Conservation (phyloP, 2,797 vertebrate genomes). For the Halcyon smyrnensis region DNA sequence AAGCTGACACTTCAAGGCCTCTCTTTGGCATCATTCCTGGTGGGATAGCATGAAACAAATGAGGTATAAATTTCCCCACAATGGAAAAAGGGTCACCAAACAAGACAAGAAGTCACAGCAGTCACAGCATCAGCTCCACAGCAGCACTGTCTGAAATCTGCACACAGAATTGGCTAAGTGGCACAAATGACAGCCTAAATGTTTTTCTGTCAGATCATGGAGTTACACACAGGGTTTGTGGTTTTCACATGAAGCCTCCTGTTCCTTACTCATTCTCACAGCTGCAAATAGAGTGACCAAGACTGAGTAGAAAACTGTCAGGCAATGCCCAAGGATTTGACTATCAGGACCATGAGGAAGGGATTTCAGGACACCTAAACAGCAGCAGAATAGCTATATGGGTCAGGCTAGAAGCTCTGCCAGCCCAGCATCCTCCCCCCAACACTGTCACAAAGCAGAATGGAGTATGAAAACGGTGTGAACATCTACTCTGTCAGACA, state of each 20-base stretch:
- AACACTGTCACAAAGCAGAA: background rate
- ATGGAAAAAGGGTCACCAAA: background rate
- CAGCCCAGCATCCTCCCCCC: background rate
- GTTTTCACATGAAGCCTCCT: background rate
- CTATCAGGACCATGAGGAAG: background rate
- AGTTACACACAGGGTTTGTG: background rate
- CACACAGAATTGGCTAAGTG: background rate
- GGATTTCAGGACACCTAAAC: background rate
- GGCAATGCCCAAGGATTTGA: background rate
- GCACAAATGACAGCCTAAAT: background rate
- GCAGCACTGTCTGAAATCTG: background rate
- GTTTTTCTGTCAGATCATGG: background rate
- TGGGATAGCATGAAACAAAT: background rate
- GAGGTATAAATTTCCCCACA: background rate
- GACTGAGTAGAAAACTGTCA: background rate
- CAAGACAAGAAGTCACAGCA: background rate
- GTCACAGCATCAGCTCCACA: background rate
- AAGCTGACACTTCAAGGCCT: slow-evolving; percentile 89
- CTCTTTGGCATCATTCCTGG: slow-evolving; percentile 93
- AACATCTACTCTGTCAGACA: background rate
- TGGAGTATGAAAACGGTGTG: background rate
- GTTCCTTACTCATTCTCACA: background rate
- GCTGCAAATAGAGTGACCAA: background rate
- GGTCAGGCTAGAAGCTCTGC: background rate
- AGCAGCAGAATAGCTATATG: background rate